These are phyloP conservation scores for Sciaenops ocellatus DNA, from an alignment of 2,797 vertebrate genomes.

Conservation along the genomic window DNA sequence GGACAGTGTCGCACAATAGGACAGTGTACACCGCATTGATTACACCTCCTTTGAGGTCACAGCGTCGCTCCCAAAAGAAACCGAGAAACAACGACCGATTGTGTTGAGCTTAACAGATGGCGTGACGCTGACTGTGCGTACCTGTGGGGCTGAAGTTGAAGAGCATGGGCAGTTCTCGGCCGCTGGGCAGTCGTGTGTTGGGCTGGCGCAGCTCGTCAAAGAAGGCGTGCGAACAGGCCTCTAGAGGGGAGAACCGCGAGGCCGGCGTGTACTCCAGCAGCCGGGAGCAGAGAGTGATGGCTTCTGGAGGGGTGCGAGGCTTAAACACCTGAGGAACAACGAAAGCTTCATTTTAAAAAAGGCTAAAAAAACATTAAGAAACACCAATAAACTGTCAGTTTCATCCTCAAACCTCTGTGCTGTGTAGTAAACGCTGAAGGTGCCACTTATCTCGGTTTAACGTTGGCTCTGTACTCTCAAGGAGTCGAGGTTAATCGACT, in stretches of 20 bases:
- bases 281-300: conserved; percentile 90
- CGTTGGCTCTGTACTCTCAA: conserved; percentile 9
- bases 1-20: conserved; percentile 15
- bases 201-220: conserved; percentile 91
- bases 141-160: conserved; percentile 92
- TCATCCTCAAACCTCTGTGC: too few relatives aligned
- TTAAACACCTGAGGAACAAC: conserved; percentile 88
- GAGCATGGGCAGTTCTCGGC: conserved; percentile 90
- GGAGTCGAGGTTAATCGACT: conserved; percentile 37
- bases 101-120: conserved; percentile 11
- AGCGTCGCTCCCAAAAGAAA: not conserved
- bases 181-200: conserved; percentile 88
- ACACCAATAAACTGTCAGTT: not conserved
- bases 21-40: not conserved
- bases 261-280: conserved; percentile 93
- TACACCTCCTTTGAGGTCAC: not conserved
- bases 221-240: conserved; percentile 92
- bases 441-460: conserved; percentile 31
- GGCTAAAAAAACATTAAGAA: too few relatives aligned
- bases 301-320: conserved; percentile 90
- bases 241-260: conserved; percentile 89
- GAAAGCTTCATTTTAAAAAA: too few relatives aligned
- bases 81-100: not conserved
- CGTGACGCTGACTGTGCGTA: conserved; percentile 36
- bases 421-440: conserved; percentile 37